Evolutionary conservation across 2,888 invertebrate species (phyloP).

Genomic region (Girardia tigrina): DNA sequence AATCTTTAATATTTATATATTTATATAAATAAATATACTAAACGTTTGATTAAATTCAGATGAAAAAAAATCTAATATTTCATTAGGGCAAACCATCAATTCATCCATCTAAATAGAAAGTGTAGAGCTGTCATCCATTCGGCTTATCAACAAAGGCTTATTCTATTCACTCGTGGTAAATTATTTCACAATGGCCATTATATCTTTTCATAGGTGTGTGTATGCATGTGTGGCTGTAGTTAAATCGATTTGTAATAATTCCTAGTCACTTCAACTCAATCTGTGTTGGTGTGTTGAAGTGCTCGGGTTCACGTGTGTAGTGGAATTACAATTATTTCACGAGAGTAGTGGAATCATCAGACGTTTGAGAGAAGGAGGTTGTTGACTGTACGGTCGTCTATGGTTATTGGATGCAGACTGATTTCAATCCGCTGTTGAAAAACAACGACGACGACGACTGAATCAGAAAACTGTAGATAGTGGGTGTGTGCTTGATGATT

Average conservation of each 20-base stretch:
- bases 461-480: not conserved
- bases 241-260: conserved; percentile 23
- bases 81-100: conserved; percentile 19
- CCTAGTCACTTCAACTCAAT: conserved; percentile 18
- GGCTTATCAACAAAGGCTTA: conserved; percentile 20
- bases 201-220: conserved; percentile 1
- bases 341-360: conserved; percentile 2
- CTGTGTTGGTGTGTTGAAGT: conserved; percentile 1
- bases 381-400: conserved; percentile 11
- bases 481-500: conserved; percentile 19
- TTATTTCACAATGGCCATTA: conserved; percentile 20
- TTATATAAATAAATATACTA: too few relatives aligned
- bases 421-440: conserved; percentile 23
- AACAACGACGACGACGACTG: too few relatives aligned
- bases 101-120: not conserved
- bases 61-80: conserved; percentile 7
- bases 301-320: conserved; percentile 14
- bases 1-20: too few relatives aligned
- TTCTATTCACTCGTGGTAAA: not conserved
- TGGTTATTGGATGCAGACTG: conserved; percentile 23
- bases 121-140: not conserved
- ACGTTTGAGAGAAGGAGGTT: conserved; percentile 9
- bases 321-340: conserved; percentile 1
- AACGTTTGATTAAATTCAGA: too few relatives aligned
- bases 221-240: too few relatives aligned